A percentile compares a stretch with the other conserved stretches of the same genome.
Conservation (phyloP, 2,797 vertebrate genomes). For the Acipenser oxyrinchus region DNA sequence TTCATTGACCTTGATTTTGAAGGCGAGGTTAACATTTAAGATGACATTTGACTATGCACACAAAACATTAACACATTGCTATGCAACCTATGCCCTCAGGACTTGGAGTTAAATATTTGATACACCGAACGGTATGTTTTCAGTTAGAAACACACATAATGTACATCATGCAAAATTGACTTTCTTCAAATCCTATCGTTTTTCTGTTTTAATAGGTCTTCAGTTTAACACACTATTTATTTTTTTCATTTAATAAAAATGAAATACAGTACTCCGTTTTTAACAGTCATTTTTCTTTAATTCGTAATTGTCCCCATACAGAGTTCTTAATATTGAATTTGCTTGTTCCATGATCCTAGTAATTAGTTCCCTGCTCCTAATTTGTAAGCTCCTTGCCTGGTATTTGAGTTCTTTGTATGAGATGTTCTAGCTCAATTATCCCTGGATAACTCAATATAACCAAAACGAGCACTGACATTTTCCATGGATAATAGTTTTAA, state of each 20-base stretch:
- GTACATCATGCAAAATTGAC: neutral
- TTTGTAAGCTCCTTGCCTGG: neutral
- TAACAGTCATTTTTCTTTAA: neutral
- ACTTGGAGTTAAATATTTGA: neutral
- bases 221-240: neutral
- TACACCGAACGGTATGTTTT: no score
- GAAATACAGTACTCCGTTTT: neutral
- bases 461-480: neutral
- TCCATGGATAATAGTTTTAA: neutral
- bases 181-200: neutral
- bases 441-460: neutral
- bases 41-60: slow-evolving; percentile 5
- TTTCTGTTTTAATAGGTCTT: neutral
- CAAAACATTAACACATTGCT: slow-evolving; percentile 2
- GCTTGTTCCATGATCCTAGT: slow-evolving; percentile 2
- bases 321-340: neutral
- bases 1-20: slow-evolving; percentile 4
- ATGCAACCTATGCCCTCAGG: neutral
- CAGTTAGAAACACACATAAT: no score
- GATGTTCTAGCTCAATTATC: neutral
- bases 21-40: slow-evolving; percentile 7
- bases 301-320: neutral
- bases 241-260: neutral
- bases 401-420: neutral
- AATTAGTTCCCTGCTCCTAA: neutral